A percentile compares a stretch with the other conserved stretches of the same genome.
Evolutionary conservation across 2,888 invertebrate genomes (phyloP).

Genomic region (Anthophora plumipes): DNA sequence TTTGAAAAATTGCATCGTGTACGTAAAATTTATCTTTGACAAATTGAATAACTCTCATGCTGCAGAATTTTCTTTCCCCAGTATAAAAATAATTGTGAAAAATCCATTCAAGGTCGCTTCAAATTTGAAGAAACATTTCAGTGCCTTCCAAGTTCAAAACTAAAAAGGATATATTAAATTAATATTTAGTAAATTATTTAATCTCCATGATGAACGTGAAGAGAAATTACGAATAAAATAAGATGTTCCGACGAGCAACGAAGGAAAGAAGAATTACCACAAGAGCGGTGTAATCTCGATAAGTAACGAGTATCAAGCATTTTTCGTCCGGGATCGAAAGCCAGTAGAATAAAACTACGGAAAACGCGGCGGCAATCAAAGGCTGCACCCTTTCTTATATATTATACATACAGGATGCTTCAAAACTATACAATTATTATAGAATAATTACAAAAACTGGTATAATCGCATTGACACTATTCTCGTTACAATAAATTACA

Average conservation of each 20-base stretch:
- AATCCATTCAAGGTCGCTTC: too few species aligned
- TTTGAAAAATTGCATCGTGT: too few species aligned
- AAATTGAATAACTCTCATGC: too few species aligned
- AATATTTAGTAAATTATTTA: neutral
- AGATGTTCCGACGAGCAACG: neutral
- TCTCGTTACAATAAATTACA: neutral
- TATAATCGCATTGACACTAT: neutral
- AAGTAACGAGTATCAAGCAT: slow-evolving; percentile 36
- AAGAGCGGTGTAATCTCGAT: too few species aligned
- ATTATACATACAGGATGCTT: neutral
- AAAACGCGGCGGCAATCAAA: slow-evolving; percentile 15
- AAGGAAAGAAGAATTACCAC: too few species aligned
- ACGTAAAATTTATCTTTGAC: too few species aligned
- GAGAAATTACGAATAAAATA: neutral
- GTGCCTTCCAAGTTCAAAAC: too few species aligned
- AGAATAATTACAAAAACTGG: neutral
- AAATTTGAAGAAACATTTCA: too few species aligned
- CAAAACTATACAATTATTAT: neutral
- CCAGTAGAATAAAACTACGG: slow-evolving; percentile 55
- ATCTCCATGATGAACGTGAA: neutral
- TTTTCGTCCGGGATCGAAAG: slow-evolving; percentile 45
- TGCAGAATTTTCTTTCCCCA: too few species aligned
- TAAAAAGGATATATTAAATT: too few species aligned
- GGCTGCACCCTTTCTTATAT: neutral
- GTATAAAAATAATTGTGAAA: too few species aligned